Evolutionary conservation across 2,797 vertebrate species (phyloP), one percentile per base, ranked within the genome.

Genomic region (Netta rufina): DNA sequence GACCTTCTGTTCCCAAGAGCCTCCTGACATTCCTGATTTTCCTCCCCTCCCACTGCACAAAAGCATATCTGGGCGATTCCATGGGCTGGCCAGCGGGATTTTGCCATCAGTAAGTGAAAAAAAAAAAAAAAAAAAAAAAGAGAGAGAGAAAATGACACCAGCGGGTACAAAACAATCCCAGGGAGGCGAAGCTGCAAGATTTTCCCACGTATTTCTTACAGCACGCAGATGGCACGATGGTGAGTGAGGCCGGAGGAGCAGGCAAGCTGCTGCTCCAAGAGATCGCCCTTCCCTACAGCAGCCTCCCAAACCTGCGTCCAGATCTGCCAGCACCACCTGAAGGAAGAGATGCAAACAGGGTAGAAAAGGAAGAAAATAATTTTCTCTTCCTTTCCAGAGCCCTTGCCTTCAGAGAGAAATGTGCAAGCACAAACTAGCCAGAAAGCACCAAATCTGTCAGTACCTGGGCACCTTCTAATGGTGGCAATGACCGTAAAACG

Each of bases 21-120:
- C 87, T 92, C 73, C 22, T 11, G 2, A 81, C 94, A 96, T 96
- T 96, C 95, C 94, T 93, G 72, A 96, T 96, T 96, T 92, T 92
- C 94, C 71, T 60, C 84, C 90, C 94, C 45, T 91, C 84, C 82
- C 62, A 89, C 82, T 87, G 74, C 65, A 74, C 43, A 41, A 75
- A 84, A 87, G 61, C 78, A 4, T 69, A 75, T 72, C 64, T 28
- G 11, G 69, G 53, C 62, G 39, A 76, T 76, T 87, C 93, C 43
- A 89, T 11, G 36, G 73, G 57, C 91, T 87, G 60, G 39, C 53
- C 75, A 90, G 87, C 5, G 56, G 56, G 54, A 78, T 88, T 95
- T 75, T 93, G 77, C 43, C 91, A 93, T 25, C 41, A 80, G 51
- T 51, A 78, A 54, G 71, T 9, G 20, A 28, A n/a, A 43, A 57